phyloP scores from a whole-genome alignment of 30 jellyfish, hydroid and myxozoan genomes.

The Catostylus mosaicus region DNA sequence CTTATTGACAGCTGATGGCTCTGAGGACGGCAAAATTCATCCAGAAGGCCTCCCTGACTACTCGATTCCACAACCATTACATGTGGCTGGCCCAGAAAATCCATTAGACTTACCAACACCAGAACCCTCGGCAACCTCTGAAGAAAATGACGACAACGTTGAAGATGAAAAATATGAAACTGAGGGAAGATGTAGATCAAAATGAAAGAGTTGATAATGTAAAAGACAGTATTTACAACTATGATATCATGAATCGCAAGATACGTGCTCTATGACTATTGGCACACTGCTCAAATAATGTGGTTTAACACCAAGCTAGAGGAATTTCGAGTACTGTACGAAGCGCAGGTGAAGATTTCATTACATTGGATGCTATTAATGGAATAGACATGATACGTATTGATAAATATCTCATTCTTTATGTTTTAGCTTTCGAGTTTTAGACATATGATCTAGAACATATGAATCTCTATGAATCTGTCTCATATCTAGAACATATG shows the following conservation, averaged over 20 bases:
- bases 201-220: conserved; percentile 28
- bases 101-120: conserved; percentile 30
- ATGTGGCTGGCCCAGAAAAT: conserved; percentile 30
- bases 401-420: not conserved
- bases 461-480: no score
- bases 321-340: conserved; percentile 10
- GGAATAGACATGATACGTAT: conserved; percentile 22
- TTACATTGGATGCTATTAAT: not conserved
- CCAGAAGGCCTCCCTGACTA: conserved; percentile 53
- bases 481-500: no score
- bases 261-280: no score
- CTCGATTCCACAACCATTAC: conserved; percentile 30
- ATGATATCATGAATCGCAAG: conserved; percentile 3
- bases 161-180: not conserved
- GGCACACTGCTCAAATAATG: conserved; percentile 2
- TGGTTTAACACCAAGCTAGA: conserved; percentile 28
- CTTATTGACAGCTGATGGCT: conserved; percentile 50
- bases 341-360: conserved; percentile 11
- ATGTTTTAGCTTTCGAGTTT: no score
- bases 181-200: conserved; percentile 3
- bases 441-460: no score
- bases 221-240: conserved; percentile 25
- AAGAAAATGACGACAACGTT: conserved; percentile 2
- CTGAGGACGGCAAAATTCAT: conserved; percentile 10
- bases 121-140: conserved; percentile 16